Percentiles rank a stretch among this genome's conserved stretches.
phyloP scores from a whole-genome alignment of 2,888 invertebrate species.

The Philonicus albiceps region DNA sequence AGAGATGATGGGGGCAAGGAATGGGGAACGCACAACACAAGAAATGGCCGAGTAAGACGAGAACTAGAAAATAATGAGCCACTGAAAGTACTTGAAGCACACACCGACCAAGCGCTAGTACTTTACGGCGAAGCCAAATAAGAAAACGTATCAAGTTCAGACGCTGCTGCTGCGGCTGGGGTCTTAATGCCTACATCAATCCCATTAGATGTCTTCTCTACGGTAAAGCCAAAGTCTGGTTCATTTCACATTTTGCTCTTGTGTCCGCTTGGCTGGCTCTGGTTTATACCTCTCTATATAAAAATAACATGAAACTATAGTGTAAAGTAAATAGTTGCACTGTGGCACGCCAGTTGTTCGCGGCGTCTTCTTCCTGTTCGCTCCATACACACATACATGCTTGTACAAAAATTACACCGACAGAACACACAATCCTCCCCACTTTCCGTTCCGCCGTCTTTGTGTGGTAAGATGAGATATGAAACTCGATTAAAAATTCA shows the following conservation, averaged over 20 bases:
- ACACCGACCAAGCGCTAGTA: background rate
- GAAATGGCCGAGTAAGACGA: constrained; percentile 3
- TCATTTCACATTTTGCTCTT: constrained; percentile 25
- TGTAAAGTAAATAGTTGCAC: background rate
- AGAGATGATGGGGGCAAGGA: background rate
- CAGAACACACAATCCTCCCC: background rate
- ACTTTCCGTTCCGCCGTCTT: background rate
- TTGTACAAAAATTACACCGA: background rate
- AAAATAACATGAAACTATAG: background rate
- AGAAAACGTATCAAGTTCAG: constrained; percentile 35
- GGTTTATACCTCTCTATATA: background rate
- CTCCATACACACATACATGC: background rate
- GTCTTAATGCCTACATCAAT: constrained; percentile 10
- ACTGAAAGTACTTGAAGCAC: constrained; percentile 30
- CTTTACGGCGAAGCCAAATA: constrained; percentile 34
- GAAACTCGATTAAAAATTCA: constrained; percentile 49
- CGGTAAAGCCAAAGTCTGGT: constrained; percentile 13
- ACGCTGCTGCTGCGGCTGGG: constrained; percentile 5
- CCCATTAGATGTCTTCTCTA: constrained; percentile 27
- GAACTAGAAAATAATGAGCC: constrained; percentile 34
- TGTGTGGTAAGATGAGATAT: constrained; percentile 44
- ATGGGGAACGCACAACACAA: background rate
- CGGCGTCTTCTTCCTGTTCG: constrained; percentile 16
- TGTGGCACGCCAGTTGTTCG: constrained; percentile 26
- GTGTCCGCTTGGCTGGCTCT: constrained; percentile 17